Conservation (phyloP, 1,140 invertebrate species). For the Lepidotrigona ventralis region DNA sequence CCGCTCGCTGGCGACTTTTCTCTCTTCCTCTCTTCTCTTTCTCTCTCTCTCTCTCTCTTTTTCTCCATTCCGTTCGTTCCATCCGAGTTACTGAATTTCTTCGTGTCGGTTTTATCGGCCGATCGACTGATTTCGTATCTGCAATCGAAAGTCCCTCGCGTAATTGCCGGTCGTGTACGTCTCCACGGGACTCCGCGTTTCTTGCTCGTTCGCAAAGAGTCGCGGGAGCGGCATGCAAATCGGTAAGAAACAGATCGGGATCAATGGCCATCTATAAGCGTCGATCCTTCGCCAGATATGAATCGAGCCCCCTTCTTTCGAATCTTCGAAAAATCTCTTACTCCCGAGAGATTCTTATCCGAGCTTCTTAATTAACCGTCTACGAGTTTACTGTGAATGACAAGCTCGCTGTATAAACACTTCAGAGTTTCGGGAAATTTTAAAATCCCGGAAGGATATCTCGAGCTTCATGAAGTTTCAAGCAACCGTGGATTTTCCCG, state of each 20-base stretch:
- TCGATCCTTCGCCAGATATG: slow-evolving; percentile 29
- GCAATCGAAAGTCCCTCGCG: slow-evolving; percentile 43
- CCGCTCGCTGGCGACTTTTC: no score
- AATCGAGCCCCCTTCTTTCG: no score
- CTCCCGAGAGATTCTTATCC: no score
- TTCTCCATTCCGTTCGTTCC: neutral
- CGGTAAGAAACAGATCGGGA: slow-evolving; percentile 59
- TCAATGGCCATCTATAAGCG: slow-evolving; percentile 47
- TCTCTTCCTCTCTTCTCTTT: no score
- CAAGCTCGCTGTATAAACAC: no score
- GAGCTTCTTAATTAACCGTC: no score
- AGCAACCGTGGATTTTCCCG: no score
- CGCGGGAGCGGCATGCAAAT: slow-evolving; percentile 53
- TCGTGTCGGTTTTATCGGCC: neutral
- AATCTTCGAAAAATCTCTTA: no score
- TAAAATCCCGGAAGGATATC: no score
- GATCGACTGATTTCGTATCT: slow-evolving; percentile 9
- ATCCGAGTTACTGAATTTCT: slow-evolving; percentile 11
- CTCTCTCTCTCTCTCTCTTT: neutral
- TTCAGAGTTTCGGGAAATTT: no score
- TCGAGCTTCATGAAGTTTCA: no score
- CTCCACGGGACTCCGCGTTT: slow-evolving; percentile 37
- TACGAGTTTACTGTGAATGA: no score
- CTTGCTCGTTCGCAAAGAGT: slow-evolving; percentile 34
- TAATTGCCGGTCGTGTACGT: slow-evolving; percentile 57